phyloP scores from a whole-genome alignment of 2,797 vertebrate species.

The Pristis pectinata region DNA sequence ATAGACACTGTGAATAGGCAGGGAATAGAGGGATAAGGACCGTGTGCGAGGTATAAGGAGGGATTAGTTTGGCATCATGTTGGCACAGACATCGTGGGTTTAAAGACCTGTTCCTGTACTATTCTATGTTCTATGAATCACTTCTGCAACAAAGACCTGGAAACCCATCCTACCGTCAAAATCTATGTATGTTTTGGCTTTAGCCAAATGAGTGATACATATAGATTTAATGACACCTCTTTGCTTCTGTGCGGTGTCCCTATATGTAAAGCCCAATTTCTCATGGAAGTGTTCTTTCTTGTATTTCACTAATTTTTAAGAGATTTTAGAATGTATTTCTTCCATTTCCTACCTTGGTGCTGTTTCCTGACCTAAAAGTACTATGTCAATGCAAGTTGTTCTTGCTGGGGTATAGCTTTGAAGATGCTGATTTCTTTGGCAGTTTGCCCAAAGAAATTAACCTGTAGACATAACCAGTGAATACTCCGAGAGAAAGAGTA shows the following conservation, averaged over 20 bases:
- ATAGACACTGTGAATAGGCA: too few species aligned
- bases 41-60: too few species aligned
- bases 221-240: not conserved
- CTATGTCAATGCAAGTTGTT: not conserved
- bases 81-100: too few species aligned
- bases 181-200: not conserved
- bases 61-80: too few species aligned
- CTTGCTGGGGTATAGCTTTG: not conserved
- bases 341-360: not conserved
- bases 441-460: not conserved
- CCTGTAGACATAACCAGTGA: not conserved
- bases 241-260: not conserved
- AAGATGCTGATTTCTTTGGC: not conserved
- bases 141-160: not conserved
- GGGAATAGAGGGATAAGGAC: too few species aligned
- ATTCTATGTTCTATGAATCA: not conserved
- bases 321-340: not conserved
- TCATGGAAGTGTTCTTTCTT: not conserved
- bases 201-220: not conserved
- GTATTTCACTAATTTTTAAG: not conserved
- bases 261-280: not conserved
- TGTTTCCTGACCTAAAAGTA: not conserved
- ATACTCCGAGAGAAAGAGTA: not conserved
- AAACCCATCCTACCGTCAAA: not conserved
- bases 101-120: too few species aligned